Evolutionary conservation across 2,113 vertebrate genomes (phyloP), one percentile per base, ranked within the genome.

Genomic region (Clarias macrocephalus): DNA sequence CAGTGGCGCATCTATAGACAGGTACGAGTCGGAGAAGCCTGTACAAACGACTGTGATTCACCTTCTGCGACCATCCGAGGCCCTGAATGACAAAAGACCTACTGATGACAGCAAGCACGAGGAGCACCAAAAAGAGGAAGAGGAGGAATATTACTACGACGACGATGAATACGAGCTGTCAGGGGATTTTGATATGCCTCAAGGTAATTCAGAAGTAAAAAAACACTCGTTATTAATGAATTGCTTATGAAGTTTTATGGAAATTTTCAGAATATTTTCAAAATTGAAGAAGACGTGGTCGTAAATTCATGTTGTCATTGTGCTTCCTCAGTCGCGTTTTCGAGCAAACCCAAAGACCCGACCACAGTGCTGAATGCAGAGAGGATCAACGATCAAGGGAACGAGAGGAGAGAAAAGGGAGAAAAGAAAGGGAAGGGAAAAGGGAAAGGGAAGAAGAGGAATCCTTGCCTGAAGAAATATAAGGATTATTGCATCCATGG

Each of bases 401-500:
- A 54, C 93, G 93, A 87, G 95, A 93, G 54, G 95, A 95, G 0
- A 95, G 95, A 80, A 91, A 86, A 68, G 92, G 96, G 96, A 88
- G 95, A 93, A 73, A 88, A 82, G 85, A 90, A 88, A 89, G 95
- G 93, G 86, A 97, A 91, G 33, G 33, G 33, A 2, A 98, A 97
- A 85, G 97, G 97, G 1, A 94, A 95, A 91, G 97, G 98, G 19
- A 97, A 92, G 93, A 99, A 99, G 94, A 97, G 96, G 93, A 96
- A 99, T 86, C 97, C 98, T 0, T 99, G 98, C 89, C 94, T 97
- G 92, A 93, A 89, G 91, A 99, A 97, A 89, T 99, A 96, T 90
- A 99, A 98, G 89, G 96, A 98, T 91, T 99, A 95, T 93, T 99
- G 98, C 91, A 97, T 99, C 91, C 97, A 99, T 0, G 98, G 98